Evolutionary conservation across 2,888 invertebrate genomes (phyloP).

Genomic region (Torymus auratus): DNA sequence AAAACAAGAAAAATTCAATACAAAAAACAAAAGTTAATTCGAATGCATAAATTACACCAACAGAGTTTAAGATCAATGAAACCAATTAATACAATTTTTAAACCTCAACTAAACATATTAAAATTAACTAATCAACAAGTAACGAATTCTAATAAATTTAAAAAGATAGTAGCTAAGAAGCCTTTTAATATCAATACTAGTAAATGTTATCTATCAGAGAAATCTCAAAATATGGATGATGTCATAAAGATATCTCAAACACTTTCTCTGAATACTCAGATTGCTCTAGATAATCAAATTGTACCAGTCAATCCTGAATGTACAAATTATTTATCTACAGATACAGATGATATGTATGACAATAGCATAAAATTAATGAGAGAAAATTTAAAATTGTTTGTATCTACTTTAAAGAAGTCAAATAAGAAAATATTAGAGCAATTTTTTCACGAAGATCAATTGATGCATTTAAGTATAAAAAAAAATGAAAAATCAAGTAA

Average conservation of each 20-base stretch:
- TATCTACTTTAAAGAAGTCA: slow-evolving; percentile 9
- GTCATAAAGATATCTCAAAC: no score
- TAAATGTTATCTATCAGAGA: no score
- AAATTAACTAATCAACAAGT: slow-evolving; percentile 53
- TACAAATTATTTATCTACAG: no score
- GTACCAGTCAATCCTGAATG: no score
- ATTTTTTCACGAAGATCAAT: slow-evolving; percentile 31
- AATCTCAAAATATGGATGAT: no score
- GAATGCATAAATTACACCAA: background rate
- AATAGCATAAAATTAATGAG: no score
- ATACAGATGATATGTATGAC: no score
- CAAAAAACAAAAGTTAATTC: background rate
- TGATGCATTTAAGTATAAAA: slow-evolving; percentile 12
- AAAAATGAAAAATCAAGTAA: slow-evolving; percentile 34
- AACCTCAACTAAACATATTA: slow-evolving; percentile 61
- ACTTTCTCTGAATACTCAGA: no score
- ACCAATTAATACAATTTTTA: slow-evolving; percentile 51
- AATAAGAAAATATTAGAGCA: slow-evolving; percentile 10
- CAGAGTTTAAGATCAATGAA: slow-evolving; percentile 68
- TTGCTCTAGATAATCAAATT: no score
- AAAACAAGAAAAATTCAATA: background rate
- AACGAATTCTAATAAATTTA: background rate
- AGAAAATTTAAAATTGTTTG: background rate
- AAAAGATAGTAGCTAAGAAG: background rate
- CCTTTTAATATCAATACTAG: no score